These are phyloP conservation scores for Bradypodion pumilum DNA, from an alignment of 2,797 vertebrate genomes.

Conservation along the genomic window DNA sequence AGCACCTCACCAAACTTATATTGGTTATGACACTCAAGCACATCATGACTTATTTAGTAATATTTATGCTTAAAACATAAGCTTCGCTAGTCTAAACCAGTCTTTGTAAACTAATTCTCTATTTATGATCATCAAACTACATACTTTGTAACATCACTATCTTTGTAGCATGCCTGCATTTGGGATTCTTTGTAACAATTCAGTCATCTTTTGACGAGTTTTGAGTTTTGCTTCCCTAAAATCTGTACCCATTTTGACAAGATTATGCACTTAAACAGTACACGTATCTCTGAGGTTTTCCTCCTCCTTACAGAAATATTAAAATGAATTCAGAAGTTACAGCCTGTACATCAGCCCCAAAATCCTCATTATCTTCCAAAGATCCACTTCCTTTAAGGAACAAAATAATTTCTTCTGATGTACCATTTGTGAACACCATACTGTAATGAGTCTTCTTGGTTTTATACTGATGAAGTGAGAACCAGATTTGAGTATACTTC, in stretches of 20 bases:
- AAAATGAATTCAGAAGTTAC: conserved; percentile 53
- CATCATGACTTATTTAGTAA: conserved; percentile 28
- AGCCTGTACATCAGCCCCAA: conserved; percentile 48
- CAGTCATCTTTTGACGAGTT: conserved; percentile 38
- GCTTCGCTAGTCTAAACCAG: background rate
- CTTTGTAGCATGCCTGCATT: conserved; percentile 4
- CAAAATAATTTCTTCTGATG: conserved; percentile 44
- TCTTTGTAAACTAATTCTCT: conserved; percentile 36
- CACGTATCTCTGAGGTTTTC: conserved; percentile 38
- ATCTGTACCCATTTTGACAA: conserved; percentile 43
- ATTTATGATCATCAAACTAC: conserved; percentile 41
- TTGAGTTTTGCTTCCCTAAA: conserved; percentile 31
- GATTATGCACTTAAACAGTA: background rate
- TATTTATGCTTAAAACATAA: conserved; percentile 14
- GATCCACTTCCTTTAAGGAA: conserved; percentile 54
- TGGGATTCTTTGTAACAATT: conserved; percentile 31
- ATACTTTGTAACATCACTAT: conserved; percentile 31
- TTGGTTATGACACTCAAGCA: conserved; percentile 28
- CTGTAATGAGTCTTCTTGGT: conserved; percentile 49
- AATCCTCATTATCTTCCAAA: conserved; percentile 25
- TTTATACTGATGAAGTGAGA: conserved; percentile 51
- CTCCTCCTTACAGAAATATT: background rate
- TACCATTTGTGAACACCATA: conserved; percentile 43
- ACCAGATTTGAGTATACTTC: conserved; percentile 46
- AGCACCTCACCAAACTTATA: conserved; percentile 47